Percentiles rank a stretch among this genome's conserved stretches.
phyloP scores from a whole-genome alignment of 2,888 invertebrate genomes.

The Oligia fasciuncula region DNA sequence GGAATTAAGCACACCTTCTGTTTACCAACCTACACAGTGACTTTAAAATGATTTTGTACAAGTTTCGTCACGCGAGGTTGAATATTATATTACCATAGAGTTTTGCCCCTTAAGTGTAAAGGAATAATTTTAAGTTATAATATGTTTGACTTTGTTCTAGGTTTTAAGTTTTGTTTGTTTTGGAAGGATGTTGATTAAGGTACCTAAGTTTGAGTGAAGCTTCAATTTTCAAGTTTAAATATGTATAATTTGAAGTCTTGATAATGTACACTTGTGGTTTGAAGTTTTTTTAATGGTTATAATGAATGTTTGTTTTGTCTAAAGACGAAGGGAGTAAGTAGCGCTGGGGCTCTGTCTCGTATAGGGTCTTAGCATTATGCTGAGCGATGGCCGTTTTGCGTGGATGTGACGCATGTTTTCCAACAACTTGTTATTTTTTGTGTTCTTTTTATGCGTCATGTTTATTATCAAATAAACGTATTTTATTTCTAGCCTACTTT shows the following conservation, averaged over 20 bases:
- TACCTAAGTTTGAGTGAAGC: slow-evolving; percentile 14
- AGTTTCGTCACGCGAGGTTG: slow-evolving; percentile 43
- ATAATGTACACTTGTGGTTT: not conserved
- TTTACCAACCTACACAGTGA: not conserved
- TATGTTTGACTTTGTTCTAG: slow-evolving; percentile 31
- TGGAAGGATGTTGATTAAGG: slow-evolving; percentile 47
- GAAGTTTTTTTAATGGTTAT: not conserved
- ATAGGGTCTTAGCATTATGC: too few relatives aligned
- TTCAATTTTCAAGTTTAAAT: slow-evolving; percentile 29
- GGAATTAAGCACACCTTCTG: not conserved
- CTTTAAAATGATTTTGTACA: slow-evolving; percentile 34
- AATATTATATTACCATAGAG: slow-evolving; percentile 55
- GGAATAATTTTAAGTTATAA: slow-evolving; percentile 55
- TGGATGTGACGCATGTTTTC: too few relatives aligned
- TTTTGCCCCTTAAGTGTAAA: slow-evolving; percentile 26
- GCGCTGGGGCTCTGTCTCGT: too few relatives aligned
- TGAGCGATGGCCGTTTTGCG: too few relatives aligned
- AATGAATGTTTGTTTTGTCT: not conserved
- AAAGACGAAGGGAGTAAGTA: not conserved
- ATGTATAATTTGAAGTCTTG: slow-evolving; percentile 26
- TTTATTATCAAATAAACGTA: too few relatives aligned
- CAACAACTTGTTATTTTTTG: too few relatives aligned
- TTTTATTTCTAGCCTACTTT: too few relatives aligned
- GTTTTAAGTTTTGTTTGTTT: slow-evolving; percentile 48
- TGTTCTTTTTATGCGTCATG: too few relatives aligned